A percentile compares a stretch with the other conserved stretches of the same genome.
phyloP scores from a whole-genome alignment of 2,888 invertebrate genomes.

The Clanis bilineata region DNA sequence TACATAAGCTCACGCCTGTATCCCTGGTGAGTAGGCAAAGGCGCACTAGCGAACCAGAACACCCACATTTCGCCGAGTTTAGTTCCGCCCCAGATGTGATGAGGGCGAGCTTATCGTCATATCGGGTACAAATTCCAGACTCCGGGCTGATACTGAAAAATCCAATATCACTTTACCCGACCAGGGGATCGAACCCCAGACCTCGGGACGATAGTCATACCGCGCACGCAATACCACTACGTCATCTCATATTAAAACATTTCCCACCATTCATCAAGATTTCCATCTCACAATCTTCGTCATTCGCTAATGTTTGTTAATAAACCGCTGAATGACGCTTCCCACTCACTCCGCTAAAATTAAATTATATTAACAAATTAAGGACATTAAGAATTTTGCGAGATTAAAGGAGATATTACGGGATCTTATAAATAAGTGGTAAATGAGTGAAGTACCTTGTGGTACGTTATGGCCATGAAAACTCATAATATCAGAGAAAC shows the following conservation, averaged over 20 bases:
- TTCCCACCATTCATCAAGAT: too few species aligned
- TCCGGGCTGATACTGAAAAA: neutral
- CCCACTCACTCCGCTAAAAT: neutral
- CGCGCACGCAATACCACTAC: neutral
- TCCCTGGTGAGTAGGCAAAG: too few species aligned
- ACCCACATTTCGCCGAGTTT: too few species aligned
- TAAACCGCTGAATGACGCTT: neutral
- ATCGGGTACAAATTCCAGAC: neutral
- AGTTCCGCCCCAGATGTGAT: too few species aligned
- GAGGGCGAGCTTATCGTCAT: too few species aligned
- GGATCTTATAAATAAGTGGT: neutral
- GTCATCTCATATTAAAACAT: neutral
- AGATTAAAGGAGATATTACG: neutral
- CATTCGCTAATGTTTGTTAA: neutral
- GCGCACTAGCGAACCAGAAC: too few species aligned
- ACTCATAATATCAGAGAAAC: too few species aligned
- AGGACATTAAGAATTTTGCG: neutral
- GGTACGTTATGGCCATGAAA: too few species aligned
- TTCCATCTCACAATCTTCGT: too few species aligned
- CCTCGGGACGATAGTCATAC: neutral
- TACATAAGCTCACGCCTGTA: too few species aligned
- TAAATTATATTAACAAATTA: neutral
- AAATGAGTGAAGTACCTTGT: neutral
- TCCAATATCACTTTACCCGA: neutral
- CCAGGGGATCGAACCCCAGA: neutral